Conservation (phyloP, 2,888 invertebrate genomes). For the Taphrorychus bicolor region DNA sequence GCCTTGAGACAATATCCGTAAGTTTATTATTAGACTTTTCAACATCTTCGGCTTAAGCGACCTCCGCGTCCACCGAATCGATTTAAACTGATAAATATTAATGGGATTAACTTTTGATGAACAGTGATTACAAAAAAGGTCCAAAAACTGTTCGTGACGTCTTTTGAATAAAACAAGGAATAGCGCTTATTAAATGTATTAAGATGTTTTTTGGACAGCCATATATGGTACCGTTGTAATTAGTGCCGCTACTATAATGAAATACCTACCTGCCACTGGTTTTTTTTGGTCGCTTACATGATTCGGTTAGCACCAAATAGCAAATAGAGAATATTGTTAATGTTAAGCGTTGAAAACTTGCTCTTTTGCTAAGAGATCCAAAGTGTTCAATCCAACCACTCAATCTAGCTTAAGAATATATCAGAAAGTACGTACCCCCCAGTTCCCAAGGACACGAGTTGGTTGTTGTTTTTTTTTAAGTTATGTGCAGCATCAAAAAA, state of each 20-base stretch:
- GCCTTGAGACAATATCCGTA: neutral
- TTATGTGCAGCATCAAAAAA: too few relatives aligned
- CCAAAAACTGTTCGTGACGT: constrained; percentile 12
- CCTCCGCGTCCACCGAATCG: neutral
- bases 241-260: constrained; percentile 26
- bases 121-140: constrained; percentile 21
- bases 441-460: too few relatives aligned
- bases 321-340: too few relatives aligned
- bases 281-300: constrained; percentile 3
- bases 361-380: too few relatives aligned
- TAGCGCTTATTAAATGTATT: constrained; percentile 23
- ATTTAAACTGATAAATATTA: constrained; percentile 23
- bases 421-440: too few relatives aligned
- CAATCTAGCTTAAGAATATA: too few relatives aligned
- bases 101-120: constrained; percentile 17
- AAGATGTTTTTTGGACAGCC: constrained; percentile 23
- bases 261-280: constrained; percentile 21
- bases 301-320: neutral
- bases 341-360: too few relatives aligned
- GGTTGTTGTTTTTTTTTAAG: too few relatives aligned
- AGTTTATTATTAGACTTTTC: neutral
- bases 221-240: constrained; percentile 32
- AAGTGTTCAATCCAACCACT: too few relatives aligned
- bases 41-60: neutral
- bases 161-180: constrained; percentile 19